Conservation (phyloP, 2,797 vertebrate genomes). For the Dallia pectoralis region DNA sequence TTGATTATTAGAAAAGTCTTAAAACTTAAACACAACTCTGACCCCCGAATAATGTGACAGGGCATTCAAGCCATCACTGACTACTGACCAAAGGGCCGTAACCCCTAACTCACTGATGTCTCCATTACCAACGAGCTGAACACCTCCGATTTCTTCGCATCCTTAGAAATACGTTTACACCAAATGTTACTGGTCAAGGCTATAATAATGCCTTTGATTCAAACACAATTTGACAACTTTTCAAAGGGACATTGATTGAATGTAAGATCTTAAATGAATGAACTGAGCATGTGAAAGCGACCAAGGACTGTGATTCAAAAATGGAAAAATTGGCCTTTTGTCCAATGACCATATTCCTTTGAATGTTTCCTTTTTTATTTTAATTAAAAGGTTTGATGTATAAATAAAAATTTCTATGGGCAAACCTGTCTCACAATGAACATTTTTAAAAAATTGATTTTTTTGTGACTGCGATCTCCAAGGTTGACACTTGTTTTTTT, state of each 20-base stretch:
- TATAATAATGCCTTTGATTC: constrained; percentile 60
- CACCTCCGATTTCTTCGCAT: constrained; percentile 61
- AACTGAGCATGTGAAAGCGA: constrained; percentile 67
- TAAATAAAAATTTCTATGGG: constrained; percentile 63
- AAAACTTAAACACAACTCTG: no score
- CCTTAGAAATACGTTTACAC: constrained; percentile 46
- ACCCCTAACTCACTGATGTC: no score
- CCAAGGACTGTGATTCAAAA: constrained; percentile 69
- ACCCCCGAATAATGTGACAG: no score
- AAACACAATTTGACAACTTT: constrained; percentile 66
- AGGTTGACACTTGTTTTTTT: constrained; percentile 58
- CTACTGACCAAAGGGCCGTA: no score
- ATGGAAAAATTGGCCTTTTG: constrained; percentile 66
- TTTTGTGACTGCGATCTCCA: constrained; percentile 37
- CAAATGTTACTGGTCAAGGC: constrained; percentile 65
- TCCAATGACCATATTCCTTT: constrained; percentile 63
- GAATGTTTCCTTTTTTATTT: constrained; percentile 55
- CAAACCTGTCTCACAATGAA: constrained; percentile 47
- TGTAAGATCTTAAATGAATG: constrained; percentile 74
- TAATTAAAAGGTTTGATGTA: constrained; percentile 55
- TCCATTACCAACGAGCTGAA: no score
- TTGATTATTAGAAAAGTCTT: no score
- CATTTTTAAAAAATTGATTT: constrained; percentile 43
- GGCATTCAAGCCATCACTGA: no score
- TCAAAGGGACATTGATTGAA: constrained; percentile 67